Evolutionary conservation across 1,140 invertebrate species (phyloP).

Genomic region (Drosophila sproati): DNA sequence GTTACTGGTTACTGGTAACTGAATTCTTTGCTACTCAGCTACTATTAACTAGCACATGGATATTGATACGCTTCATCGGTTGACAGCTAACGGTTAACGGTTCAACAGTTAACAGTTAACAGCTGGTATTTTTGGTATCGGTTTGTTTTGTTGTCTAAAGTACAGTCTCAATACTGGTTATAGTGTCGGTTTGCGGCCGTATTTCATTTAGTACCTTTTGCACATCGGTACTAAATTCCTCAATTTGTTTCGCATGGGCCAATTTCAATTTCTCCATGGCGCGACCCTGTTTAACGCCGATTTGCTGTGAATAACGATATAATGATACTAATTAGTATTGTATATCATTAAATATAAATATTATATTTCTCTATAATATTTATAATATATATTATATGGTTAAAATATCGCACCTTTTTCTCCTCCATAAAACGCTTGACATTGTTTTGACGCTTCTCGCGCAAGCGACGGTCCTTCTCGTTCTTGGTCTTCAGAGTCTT

Average conservation of each 20-base stretch:
- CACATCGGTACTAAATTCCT: constrained; percentile 95
- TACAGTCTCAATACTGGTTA: constrained; percentile 85
- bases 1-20: constrained; percentile 22
- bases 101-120: constrained; percentile 3
- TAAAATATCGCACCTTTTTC: constrained; percentile 88
- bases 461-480: constrained; percentile 95
- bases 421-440: constrained; percentile 99
- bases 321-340: neutral
- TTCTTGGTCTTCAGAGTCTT: constrained; percentile 98
- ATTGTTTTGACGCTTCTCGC: constrained; percentile 99
- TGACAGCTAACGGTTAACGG: constrained; percentile 15
- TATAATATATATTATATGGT: too few relatives aligned
- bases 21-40: constrained; percentile 9
- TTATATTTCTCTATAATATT: too few relatives aligned
- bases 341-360: too few relatives aligned
- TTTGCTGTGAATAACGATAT: constrained; percentile 85
- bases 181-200: constrained; percentile 73
- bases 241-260: constrained; percentile 96
- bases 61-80: constrained; percentile 22
- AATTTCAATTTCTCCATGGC: constrained; percentile 97
- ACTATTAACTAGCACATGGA: constrained; percentile 40
- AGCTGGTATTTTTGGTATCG: constrained; percentile 17
- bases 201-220: constrained; percentile 89
- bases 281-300: constrained; percentile 94
- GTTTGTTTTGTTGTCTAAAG: constrained; percentile 66